Evolutionary conservation across 2,113 vertebrate genomes (phyloP), one percentile per base, ranked within the genome.

Genomic region (Vulpes ferrilata): DNA sequence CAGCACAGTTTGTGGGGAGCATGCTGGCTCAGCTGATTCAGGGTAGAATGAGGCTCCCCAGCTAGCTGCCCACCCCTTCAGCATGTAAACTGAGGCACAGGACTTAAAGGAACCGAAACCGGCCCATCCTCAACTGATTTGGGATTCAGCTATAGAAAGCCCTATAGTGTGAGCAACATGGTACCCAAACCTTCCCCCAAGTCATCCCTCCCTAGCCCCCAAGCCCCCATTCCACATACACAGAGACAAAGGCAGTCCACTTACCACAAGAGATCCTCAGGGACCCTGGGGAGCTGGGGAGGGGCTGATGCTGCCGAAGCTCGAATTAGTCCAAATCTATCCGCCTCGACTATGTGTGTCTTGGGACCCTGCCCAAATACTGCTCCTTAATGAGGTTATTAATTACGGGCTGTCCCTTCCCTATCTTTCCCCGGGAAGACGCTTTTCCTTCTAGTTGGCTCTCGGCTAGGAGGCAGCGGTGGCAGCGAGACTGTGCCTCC

Each of bases 311-410:
- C 57, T 48, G 76, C 13, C 0, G 2, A 96, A 69, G 96, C 90
- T 17, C 0, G 25, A 97, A 98, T 98, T 98, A 97, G 98, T 97
- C 97, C 98, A 98, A 95, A 97, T 98, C 98, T 71, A 92, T 87
- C 30, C 89, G 94, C 90, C 98, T 97, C 93, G 20, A 96, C 98
- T 97, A 96, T 71, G 95, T 93, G 94, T 0, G 3, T 97, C 98
- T 98, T 98, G 98, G 98, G 98, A 98, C 98, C 98, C 97, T 98
- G 98, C 97, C 98, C 98, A 98, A 98, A 98, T 98, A 98, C 95
- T 97, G 97, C 97, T 98, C 92, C 98, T 98, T 98, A 98, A 98
- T 98, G 98, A 98, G 97, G 98, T 99, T 98, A 98, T 98, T 98
- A 98, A 99, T 98, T 98, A 98, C 30, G 85, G 98, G 97, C 98